A percentile compares a stretch with the other conserved stretches of the same genome.
phyloP scores from a whole-genome alignment of 2,113 vertebrate genomes.

The Scartelaos histophorus region DNA sequence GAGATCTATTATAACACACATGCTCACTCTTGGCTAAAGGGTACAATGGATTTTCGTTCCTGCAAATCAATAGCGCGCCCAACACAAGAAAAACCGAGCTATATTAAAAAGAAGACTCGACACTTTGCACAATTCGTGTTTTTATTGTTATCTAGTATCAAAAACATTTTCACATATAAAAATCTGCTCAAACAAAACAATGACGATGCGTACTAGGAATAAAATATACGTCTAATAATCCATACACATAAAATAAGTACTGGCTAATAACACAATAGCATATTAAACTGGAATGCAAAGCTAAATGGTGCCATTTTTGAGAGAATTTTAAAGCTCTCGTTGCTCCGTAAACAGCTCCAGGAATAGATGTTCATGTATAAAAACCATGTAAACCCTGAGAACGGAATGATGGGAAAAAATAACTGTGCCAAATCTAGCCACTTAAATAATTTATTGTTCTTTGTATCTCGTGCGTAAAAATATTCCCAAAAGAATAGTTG shows the following conservation, averaged over 20 bases:
- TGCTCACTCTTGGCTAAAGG: neutral
- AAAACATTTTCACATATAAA: slow-evolving; percentile 62
- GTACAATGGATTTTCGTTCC: neutral
- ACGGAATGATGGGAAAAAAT: slow-evolving; percentile 31
- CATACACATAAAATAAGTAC: slow-evolving; percentile 61
- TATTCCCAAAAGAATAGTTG: neutral
- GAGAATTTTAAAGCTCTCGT: slow-evolving; percentile 17
- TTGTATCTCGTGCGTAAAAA: slow-evolving; percentile 16
- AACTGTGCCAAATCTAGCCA: slow-evolving; percentile 17
- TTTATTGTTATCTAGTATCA: slow-evolving; percentile 46
- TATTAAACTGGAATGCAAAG: slow-evolving; percentile 57
- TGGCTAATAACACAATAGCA: slow-evolving; percentile 55
- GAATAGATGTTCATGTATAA: slow-evolving; percentile 28
- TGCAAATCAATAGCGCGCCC: neutral
- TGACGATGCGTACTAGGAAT: slow-evolving; percentile 48
- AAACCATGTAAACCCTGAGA: slow-evolving; percentile 72
- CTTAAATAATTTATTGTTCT: neutral
- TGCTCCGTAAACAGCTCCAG: slow-evolving; percentile 18
- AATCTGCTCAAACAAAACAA: slow-evolving; percentile 28
- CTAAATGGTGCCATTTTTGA: slow-evolving; percentile 25
- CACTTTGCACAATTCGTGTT: slow-evolving; percentile 25
- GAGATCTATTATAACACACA: slow-evolving; percentile 16
- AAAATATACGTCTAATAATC: slow-evolving; percentile 58
- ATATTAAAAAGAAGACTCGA: neutral
- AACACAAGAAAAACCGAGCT: neutral